Evolutionary conservation across 2,888 invertebrate species (phyloP), one percentile per base, ranked within the genome.

Genomic region (Trilocha varians): DNA sequence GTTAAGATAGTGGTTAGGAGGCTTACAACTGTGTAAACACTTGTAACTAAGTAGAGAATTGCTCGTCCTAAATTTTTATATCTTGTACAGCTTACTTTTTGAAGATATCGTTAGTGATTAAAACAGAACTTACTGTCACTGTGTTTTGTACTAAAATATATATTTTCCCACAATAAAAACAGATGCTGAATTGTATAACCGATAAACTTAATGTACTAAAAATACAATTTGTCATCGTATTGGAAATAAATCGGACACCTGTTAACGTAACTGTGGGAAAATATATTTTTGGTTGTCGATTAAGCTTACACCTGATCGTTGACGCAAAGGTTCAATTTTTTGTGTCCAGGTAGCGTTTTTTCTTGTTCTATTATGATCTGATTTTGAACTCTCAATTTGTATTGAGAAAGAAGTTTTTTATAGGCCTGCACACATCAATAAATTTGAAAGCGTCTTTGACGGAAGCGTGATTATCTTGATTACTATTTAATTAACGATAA

Each of bases 291-390:
- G 50, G 48, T 49, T 56, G 48, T 49, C 63, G 64, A 72, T 74
- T 68, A 68, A 70, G 65, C 67, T 64, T 62, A 66, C 78, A 76
- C 76, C 77, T 76, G 72, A 72, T 68, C 67, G 56, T 51, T 48
- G 46, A 57, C 53, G 54, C 50, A 56, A 57, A 59, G 61, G 57
- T 50, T 51, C 42, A 51, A 55, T 62, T 63, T 69, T 70, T 63
- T 65, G 70, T 62, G 68, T 66, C 48, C 78, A 80, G 78, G 78
- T 78, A 79, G 55, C 45, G 18, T 50, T 67, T 71, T 73, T 75
- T 69, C 14, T 36, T n/a, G 1, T 39, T 40, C 34, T 37, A 17
- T 17, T 34, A 13, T 36, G 36, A 25, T 42, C 34, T 11, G 25
- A 25, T 25, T 25, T 25, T 11, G 25, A 25, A 11, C 25, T 3